These are phyloP conservation scores for Cactoblastis cactorum DNA, from an alignment of 2,888 invertebrate species.

Conservation along the genomic window DNA sequence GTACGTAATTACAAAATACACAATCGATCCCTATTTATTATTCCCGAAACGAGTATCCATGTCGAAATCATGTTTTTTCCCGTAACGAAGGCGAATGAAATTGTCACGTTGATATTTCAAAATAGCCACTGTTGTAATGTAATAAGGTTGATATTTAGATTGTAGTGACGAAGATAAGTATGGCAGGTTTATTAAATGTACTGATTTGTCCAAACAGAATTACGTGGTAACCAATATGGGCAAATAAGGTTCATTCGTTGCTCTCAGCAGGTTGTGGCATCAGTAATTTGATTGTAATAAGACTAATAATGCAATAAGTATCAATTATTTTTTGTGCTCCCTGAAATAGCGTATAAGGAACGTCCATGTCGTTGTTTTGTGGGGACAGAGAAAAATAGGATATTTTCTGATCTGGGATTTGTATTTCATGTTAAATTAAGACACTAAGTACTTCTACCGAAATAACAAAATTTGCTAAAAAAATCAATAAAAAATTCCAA, in stretches of 20 bases:
- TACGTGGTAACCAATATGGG: conserved; percentile 39
- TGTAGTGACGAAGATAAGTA: conserved; percentile 20
- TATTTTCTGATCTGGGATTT: too few relatives aligned
- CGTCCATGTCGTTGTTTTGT: not conserved
- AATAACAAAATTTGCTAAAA: too few relatives aligned
- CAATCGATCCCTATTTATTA: conserved; percentile 9
- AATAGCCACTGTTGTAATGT: conserved; percentile 1
- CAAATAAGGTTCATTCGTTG: conserved; percentile 26
- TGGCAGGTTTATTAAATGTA: conserved; percentile 38
- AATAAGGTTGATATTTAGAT: conserved; percentile 17
- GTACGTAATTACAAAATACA: conserved; percentile 12
- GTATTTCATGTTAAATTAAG: too few relatives aligned
- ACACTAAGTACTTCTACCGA: too few relatives aligned
- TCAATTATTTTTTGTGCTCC: not conserved
- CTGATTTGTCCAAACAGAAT: conserved; percentile 54
- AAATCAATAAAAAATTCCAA: too few relatives aligned
- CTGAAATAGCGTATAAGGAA: not conserved
- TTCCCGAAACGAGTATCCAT: conserved; percentile 21
- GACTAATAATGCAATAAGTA: not conserved
- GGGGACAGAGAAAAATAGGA: not conserved
- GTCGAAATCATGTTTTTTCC: conserved; percentile 32
- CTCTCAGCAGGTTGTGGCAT: conserved; percentile 1
- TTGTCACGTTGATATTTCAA: conserved; percentile 20
- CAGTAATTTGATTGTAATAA: not conserved
- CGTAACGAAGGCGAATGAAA: conserved; percentile 33